Percentiles rank a stretch among this genome's conserved stretches.
These are phyloP conservation scores for Lithodes maja DNA, from an alignment of 2,888 invertebrate species.

Conservation along the genomic window DNA sequence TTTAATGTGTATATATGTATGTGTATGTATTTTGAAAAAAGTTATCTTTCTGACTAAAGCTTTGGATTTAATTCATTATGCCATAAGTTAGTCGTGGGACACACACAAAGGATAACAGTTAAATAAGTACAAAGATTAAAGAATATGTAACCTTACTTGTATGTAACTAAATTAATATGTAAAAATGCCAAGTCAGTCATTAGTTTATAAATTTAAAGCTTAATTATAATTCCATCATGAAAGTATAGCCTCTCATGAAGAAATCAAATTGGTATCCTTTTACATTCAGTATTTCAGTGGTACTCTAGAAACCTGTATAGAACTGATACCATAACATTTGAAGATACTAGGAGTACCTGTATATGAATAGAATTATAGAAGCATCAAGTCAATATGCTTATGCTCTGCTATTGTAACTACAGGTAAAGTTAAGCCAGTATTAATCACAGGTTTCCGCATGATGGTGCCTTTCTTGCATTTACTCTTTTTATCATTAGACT, in stretches of 20 bases:
- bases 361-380: neutral
- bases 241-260: neutral
- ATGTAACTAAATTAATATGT: conserved; percentile 14
- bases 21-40: no score
- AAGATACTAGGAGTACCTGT: neutral
- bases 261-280: neutral
- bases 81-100: neutral
- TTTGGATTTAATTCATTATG: neutral
- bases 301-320: neutral
- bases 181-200: conserved; percentile 29
- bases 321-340: neutral
- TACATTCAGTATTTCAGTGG: neutral
- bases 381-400: neutral
- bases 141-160: conserved; percentile 22
- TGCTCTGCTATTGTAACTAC: neutral
- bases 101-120: neutral
- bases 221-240: neutral
- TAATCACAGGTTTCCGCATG: no score
- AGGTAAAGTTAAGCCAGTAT: no score
- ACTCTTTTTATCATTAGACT: no score
- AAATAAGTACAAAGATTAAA: neutral
- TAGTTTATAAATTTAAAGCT: conserved; percentile 37
- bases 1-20: neutral
- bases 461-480: no score
- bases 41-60: no score